phyloP scores from a whole-genome alignment of 2,797 vertebrate genomes.

The Muraenolepis orangiensis region DNA sequence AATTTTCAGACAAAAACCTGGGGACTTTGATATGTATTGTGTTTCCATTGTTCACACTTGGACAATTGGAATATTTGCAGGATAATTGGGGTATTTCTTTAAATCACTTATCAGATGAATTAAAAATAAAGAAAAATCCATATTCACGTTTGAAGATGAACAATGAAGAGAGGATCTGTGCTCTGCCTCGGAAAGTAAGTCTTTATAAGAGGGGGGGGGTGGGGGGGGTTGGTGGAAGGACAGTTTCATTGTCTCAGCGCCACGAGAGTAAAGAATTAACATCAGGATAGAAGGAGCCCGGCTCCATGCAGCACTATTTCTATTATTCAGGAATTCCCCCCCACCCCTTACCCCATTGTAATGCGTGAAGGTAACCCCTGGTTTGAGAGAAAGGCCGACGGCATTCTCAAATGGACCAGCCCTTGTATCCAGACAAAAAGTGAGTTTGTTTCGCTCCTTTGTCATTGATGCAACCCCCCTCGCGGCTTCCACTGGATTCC shows the following conservation, averaged over 20 bases:
- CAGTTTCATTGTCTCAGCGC: slow-evolving; percentile 63
- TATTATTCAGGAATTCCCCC: slow-evolving; percentile 64
- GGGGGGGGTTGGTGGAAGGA: slow-evolving; percentile 49
- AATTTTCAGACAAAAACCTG: too few species aligned
- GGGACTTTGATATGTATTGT: too few species aligned
- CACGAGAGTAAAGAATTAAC: slow-evolving; percentile 63
- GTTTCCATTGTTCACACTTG: neutral
- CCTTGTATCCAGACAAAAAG: slow-evolving; percentile 67
- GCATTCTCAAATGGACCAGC: slow-evolving; percentile 57
- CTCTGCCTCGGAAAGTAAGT: slow-evolving; percentile 11
- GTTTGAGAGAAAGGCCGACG: slow-evolving; percentile 65
- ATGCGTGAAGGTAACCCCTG: slow-evolving; percentile 67
- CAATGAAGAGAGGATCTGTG: slow-evolving; percentile 21
- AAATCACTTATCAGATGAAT: neutral
- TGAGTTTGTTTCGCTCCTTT: slow-evolving; percentile 70
- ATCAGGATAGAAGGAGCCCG: slow-evolving; percentile 62
- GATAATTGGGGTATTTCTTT: neutral
- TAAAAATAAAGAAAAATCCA: neutral
- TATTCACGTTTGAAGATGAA: slow-evolving; percentile 4
- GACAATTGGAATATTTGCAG: neutral
- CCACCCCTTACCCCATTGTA: slow-evolving; percentile 58
- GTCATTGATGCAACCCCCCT: slow-evolving; percentile 62
- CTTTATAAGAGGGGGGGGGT: slow-evolving; percentile 37
- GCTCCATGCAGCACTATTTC: slow-evolving; percentile 52
- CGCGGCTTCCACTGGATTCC: slow-evolving; percentile 60